Evolutionary conservation across 2,797 vertebrate genomes (phyloP).

Genomic region (Phoeniculus purpureus): DNA sequence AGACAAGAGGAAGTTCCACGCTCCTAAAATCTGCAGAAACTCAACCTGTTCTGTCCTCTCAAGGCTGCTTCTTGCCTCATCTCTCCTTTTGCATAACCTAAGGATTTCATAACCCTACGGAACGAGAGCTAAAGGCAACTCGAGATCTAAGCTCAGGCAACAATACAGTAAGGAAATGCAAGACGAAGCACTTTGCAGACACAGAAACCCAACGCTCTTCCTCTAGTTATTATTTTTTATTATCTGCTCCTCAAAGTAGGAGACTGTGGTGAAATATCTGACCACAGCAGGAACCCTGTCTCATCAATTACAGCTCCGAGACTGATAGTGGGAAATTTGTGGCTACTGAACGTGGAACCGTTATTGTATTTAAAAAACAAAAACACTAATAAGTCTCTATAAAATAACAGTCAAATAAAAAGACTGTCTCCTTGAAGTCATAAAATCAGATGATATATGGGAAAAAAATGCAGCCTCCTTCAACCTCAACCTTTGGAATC

Average conservation of each 20-base stretch:
- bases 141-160: neutral
- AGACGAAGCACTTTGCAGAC: neutral
- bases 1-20: neutral
- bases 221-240: neutral
- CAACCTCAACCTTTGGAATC: neutral
- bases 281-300: neutral
- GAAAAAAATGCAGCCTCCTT: neutral
- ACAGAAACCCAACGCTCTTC: neutral
- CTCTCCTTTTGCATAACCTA: neutral
- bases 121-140: neutral
- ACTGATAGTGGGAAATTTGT: neutral
- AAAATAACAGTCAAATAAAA: constrained; percentile 34
- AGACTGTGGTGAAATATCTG: neutral
- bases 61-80: neutral
- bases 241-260: neutral
- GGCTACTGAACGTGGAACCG: neutral
- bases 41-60: neutral
- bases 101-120: neutral
- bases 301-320: neutral
- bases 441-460: constrained; percentile 6
- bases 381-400: neutral
- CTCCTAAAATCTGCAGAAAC: neutral
- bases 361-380: neutral
- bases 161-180: neutral
- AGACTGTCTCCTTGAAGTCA: neutral